Base-by-base conservation (phyloP, 2,113 vertebrate species). In the Bos indicus region DNA sequence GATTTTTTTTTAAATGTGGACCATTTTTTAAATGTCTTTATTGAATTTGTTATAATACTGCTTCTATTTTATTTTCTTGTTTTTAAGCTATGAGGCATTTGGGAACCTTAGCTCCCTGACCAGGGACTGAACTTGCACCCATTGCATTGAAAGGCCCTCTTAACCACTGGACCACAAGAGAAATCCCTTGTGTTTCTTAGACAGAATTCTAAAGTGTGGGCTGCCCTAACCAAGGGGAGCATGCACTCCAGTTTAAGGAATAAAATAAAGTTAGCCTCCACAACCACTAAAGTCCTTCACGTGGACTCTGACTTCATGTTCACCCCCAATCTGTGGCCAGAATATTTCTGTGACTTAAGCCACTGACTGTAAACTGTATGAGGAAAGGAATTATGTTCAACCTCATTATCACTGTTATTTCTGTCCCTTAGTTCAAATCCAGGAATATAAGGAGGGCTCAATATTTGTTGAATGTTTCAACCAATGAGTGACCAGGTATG, bases 311-410 rank as follows among this genome's bases (percentile, higher is more conserved):
- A 84, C 33, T 89, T 93, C 40, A 48, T 17, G 30, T 46, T 74
- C 23, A 52, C 7, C 7, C 7, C 28, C 54, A 46, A 33, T 36
- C 28, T 74, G 25, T 54, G 30, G 21, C 43, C 36, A 80, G 51
- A 62, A 30, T 84, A 51, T 60, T 59, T 67, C 67, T 64, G n/a
- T 86, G 67, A 90, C 16, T 71, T 95, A 33, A 94, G 26, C 51
- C 46, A n/a, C 25, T 17, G 62, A 59, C 78, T 30, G 1, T 83
- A 30, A 83, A 40, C 48, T 46, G 43, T 60, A 21, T 6, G 26
- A 88, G 30, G 16, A 46, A 3, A 46, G 59, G 28, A 4, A 56
- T 9, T 40, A 17, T 30, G 56, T 93, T n/a, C 28, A 60, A 7
- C 9, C 40, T 67, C 93, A 15, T 46, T 43, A n/a, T 59, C 36